Evolutionary conservation across 2,888 invertebrate species (phyloP), one percentile per base, ranked within the genome.

Genomic region (Drosophila prostipennis): DNA sequence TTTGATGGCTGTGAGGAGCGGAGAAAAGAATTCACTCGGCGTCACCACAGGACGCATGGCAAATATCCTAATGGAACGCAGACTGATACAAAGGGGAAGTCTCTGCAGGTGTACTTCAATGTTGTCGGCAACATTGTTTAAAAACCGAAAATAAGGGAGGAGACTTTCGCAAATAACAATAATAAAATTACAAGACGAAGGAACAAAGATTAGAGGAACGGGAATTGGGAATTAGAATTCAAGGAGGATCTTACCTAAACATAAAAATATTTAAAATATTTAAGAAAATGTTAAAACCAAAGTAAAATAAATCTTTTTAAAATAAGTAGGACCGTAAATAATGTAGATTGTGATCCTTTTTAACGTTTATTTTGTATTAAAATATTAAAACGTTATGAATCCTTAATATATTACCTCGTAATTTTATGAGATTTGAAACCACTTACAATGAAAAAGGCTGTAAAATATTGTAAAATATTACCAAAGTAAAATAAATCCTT

Each of bases 1-100:
- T 77, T 81, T 83, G 69, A 86, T 83, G 83, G 84, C 45, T 52
- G 43, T 29, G 36, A 40, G 51, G 51, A 40, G 34, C 49, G 23
- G 19, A n/a, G 13, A 16, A 42, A 61, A 36, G 40, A 63, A 52
- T 52, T 36, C 23, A 37, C 19, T 59, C 42, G 34, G 26, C 16
- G 65, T 52, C 67, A 19, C 54, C 64, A 8, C 64, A 45, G 64
- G 64, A 37, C 42, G 54, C 54, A 48, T 34, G 67, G 37, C 67
- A 63, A 49, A 54, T 64, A 48, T 65, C 56, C 68, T 67, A 49
- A 49, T 63, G 61, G 61, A 63, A 49, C n/a, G 14, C 61, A 40
- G 61, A 40, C 61, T 16, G 26, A 26, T 46, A 61, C 40, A 60
- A 40, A 40, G 19, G 13, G 59, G 59, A 34, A 16, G 42, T 13